Base-by-base conservation (phyloP, 2,888 invertebrate genomes). In the Oegoconia quadripuncta region DNA sequence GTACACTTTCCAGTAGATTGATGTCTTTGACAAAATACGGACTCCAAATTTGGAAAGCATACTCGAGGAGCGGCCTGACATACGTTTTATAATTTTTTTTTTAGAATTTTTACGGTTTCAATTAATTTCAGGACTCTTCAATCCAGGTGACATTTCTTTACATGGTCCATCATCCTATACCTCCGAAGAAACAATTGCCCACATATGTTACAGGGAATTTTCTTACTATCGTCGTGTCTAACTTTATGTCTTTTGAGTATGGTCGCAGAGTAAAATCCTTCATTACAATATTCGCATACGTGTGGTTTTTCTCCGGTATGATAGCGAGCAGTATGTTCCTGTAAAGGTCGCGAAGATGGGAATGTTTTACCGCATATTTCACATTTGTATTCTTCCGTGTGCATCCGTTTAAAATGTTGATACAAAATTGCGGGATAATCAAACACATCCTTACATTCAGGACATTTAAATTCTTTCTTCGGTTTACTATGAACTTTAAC, bases 401-500 rank as follows among this genome's bases (percentile, higher is more conserved):
- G 35, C 6, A 3, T 11, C 7, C 6, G 6, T 17, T 34, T 26
- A 11, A 26, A 34, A 17, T 34, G 34, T 1, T 12, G 8, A 14
- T 27, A 12, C 12, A 34, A 18, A 6, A 11, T 11, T 1, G 8
- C 12, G 1, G 26, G 16, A 13, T 26, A n/a, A 1, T 26, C 6
- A 11, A 34, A 34, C 4, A 8, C 12, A 4, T 48, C 44, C 0
- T 49, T 50, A 22, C 61, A 61, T 35, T 47, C 45, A 3, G 48
- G 39, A 32, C 59, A 57, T 0, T 37, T 26, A 12, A 48, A 51
- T 1, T 40, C 34, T 37, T 44, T 44, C 31, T 51, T 50, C 18
- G 45, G 37, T 37, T 41, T 42, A 0, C 54, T 56, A 23, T 60
- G 59, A 1, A 40, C 44, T 34, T 49, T 43, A 1, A 42, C 46